Evolutionary conservation across 1,140 invertebrate genomes (phyloP).

Genomic region (Lineus longissimus): DNA sequence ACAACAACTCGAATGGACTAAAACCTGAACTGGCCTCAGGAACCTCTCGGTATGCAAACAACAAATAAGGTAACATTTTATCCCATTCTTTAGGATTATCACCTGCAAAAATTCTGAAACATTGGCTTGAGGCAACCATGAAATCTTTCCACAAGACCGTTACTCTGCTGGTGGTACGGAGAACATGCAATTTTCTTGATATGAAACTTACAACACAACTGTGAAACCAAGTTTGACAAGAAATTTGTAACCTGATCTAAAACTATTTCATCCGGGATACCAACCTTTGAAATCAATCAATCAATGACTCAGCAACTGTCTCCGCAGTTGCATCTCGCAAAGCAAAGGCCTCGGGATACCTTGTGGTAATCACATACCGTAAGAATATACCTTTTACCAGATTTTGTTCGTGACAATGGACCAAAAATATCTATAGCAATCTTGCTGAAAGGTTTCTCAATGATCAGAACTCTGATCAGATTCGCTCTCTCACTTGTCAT

Average conservation of each 20-base stretch:
- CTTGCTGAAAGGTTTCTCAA: slow-evolving; percentile 24
- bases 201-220: slow-evolving; percentile 19
- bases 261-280: slow-evolving; percentile 41
- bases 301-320: slow-evolving; percentile 22
- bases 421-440: slow-evolving; percentile 27
- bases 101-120: slow-evolving; percentile 29
- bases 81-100: slow-evolving; percentile 41
- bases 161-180: slow-evolving; percentile 34
- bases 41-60: slow-evolving; percentile 35
- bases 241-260: slow-evolving; percentile 25
- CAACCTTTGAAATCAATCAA: slow-evolving; percentile 45
- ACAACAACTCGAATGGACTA: slow-evolving; percentile 35
- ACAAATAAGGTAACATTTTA: slow-evolving; percentile 26
- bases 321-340: slow-evolving; percentile 17
- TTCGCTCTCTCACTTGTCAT: slow-evolving; percentile 18
- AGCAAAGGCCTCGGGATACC: slow-evolving; percentile 26
- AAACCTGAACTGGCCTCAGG: slow-evolving; percentile 28
- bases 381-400: slow-evolving; percentile 23
- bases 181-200: slow-evolving; percentile 21
- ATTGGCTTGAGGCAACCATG: slow-evolving; percentile 31
- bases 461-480: slow-evolving; percentile 19
- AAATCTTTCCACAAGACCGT: slow-evolving; percentile 33
- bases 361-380: slow-evolving; percentile 24
- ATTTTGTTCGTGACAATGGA: no score
- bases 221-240: slow-evolving; percentile 21